Evolutionary conservation across 2,888 invertebrate species (phyloP).

Genomic region (Linnaemya vulpina): DNA sequence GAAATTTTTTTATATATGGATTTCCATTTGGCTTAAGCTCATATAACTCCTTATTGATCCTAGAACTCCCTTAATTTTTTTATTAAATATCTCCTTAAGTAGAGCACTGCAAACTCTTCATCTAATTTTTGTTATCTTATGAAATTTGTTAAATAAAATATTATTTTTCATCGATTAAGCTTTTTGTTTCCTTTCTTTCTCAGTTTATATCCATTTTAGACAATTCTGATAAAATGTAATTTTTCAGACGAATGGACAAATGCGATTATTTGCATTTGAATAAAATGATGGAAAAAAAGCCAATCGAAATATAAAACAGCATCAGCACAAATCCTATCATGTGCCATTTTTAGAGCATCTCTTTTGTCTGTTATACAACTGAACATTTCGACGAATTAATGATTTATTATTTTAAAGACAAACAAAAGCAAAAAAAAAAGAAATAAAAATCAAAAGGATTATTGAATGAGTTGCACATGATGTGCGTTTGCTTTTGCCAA

Average conservation of each 20-base stretch:
- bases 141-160: constrained; percentile 2
- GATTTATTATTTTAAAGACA: constrained; percentile 43
- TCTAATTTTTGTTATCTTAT: neutral
- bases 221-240: constrained; percentile 53
- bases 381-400: constrained; percentile 42
- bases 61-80: neutral
- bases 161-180: constrained; percentile 20
- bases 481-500: constrained; percentile 10
- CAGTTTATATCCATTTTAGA: constrained; percentile 37
- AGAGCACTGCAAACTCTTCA: neutral
- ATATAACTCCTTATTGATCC: too few species aligned
- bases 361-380: constrained; percentile 17
- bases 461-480: neutral
- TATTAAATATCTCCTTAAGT: neutral
- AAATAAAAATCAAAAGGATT: neutral
- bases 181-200: neutral
- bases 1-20: too few species aligned
- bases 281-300: neutral
- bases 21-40: too few species aligned
- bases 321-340: constrained; percentile 26
- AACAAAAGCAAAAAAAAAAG: neutral
- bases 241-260: constrained; percentile 62
- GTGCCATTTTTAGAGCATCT: neutral
- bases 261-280: constrained; percentile 67
- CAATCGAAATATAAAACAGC: neutral